Evolutionary conservation across 2,113 vertebrate species (phyloP).

Genomic region (Brachyistius frenatus): DNA sequence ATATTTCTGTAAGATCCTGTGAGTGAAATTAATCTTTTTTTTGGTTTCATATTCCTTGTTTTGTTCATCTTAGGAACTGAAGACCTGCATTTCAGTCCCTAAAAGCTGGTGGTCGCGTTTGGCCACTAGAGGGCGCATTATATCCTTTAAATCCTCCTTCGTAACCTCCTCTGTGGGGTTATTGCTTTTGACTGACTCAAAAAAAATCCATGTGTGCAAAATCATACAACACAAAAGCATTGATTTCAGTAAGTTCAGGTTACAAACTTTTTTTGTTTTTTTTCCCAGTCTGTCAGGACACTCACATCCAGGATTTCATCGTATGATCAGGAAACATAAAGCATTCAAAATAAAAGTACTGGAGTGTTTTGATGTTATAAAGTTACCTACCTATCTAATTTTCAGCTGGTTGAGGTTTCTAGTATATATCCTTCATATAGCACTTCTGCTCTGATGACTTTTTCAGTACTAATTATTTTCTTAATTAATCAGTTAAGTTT

Average conservation of each 20-base stretch:
- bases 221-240: no score
- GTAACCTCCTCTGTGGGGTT: neutral
- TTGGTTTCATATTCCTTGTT: neutral
- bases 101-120: neutral
- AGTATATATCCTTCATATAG: no score
- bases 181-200: neutral
- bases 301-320: no score
- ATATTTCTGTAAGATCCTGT: neutral
- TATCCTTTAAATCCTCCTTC: conserved; percentile 27
- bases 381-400: no score
- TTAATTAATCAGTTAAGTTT: neutral
- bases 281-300: neutral
- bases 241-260: no score
- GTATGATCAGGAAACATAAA: no score
- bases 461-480: neutral
- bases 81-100: neutral
- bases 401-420: no score
- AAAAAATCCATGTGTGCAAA: neutral
- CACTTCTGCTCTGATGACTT: no score
- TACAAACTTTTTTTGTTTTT: neutral
- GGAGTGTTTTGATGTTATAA: no score
- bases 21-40: neutral
- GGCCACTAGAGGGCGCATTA: conserved; percentile 67
- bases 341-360: no score
- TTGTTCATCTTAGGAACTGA: neutral